A percentile compares a stretch with the other conserved stretches of the same genome.
Conservation (phyloP, 2,113 vertebrate genomes). For the Puntigrus tetrazona region DNA sequence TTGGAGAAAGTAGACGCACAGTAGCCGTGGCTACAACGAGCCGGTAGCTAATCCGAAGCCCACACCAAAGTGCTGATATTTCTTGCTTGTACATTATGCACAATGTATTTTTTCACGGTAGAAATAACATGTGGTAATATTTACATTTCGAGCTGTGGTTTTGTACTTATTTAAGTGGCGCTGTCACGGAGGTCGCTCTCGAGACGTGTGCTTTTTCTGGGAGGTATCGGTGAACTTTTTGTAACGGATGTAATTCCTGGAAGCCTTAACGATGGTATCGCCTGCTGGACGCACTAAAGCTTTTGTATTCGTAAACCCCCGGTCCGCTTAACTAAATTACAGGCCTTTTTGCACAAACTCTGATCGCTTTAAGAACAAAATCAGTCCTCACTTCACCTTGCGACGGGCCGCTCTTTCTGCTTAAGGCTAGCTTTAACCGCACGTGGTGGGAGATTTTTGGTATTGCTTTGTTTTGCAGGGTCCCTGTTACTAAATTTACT, state of each 20-base stretch:
- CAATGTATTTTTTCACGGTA: constrained; percentile 49
- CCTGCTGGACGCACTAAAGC: constrained; percentile 20
- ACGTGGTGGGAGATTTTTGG: neutral
- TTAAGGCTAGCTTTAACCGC: neutral
- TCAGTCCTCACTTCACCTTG: neutral
- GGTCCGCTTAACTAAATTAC: neutral
- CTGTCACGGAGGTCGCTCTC: constrained; percentile 42
- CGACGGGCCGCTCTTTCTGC: neutral
- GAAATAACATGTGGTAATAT: constrained; percentile 20
- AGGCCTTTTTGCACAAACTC: constrained; percentile 17
- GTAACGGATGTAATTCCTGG: constrained; percentile 11
- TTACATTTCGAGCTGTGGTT: constrained; percentile 34
- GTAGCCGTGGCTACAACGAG: constrained; percentile 18
- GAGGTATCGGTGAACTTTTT: constrained; percentile 14
- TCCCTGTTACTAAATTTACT: neutral
- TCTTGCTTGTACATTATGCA: constrained; percentile 67
- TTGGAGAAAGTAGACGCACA: constrained; percentile 40
- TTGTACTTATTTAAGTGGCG: constrained; percentile 60
- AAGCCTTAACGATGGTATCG: constrained; percentile 51
- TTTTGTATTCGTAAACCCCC: neutral
- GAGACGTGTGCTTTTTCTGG: constrained; percentile 28
- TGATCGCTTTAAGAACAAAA: constrained; percentile 17
- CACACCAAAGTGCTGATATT: constrained; percentile 58
- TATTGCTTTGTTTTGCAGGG: neutral
- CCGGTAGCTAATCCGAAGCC: constrained; percentile 45